These are phyloP conservation scores for Augiades crinisus DNA, from an alignment of 2,888 invertebrate species.

Conservation along the genomic window DNA sequence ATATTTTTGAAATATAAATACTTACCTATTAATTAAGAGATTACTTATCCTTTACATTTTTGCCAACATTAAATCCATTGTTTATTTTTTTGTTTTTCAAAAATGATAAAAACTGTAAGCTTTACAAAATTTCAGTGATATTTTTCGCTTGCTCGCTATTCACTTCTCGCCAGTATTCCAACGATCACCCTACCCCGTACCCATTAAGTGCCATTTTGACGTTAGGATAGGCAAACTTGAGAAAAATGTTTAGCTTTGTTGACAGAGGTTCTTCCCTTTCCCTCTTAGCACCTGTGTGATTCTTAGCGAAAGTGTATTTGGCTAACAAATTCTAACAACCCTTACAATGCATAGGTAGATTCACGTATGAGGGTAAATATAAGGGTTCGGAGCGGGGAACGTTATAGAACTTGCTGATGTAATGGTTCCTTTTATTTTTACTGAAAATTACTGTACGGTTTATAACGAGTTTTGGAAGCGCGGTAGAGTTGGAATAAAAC, in stretches of 20 bases:
- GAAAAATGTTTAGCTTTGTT: conserved; percentile 1
- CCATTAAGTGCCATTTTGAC: conserved; percentile 1
- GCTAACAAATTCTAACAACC: conserved; percentile 3
- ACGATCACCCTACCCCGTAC: background rate
- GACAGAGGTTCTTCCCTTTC: conserved; percentile 8
- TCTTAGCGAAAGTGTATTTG: conserved; percentile 8
- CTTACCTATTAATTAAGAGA: no score
- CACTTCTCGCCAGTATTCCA: background rate
- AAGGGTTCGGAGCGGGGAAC: background rate
- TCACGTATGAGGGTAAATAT: background rate
- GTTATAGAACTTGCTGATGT: background rate
- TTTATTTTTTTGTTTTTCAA: no score
- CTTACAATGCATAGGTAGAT: background rate
- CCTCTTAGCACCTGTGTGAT: conserved; percentile 6
- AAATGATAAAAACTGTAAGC: no score
- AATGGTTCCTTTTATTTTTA: background rate
- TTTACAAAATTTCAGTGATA: no score
- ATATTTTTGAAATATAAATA: no score
- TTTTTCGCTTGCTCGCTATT: background rate
- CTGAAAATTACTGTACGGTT: no score
- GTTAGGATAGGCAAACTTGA: background rate
- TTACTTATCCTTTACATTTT: no score
- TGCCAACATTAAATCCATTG: no score
- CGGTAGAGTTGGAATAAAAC: no score
- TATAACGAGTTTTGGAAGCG: no score